Conservation (phyloP, 2,888 invertebrate species). For the Steinernema scapterisci region DNA sequence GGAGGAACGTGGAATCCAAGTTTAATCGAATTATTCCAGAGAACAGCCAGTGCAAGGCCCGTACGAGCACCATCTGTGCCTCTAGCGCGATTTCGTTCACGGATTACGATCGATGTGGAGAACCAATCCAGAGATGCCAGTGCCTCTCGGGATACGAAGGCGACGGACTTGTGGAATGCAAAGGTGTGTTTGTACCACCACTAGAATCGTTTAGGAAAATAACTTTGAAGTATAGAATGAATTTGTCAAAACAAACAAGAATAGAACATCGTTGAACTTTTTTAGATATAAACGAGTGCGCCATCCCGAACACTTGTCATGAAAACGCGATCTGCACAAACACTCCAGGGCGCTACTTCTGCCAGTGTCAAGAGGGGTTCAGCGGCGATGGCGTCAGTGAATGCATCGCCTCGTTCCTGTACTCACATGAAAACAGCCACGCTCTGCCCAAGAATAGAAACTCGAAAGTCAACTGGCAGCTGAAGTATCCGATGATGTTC, state of each 20-base stretch:
- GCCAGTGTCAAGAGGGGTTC: constrained; percentile 63
- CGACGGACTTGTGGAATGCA: constrained; percentile 59
- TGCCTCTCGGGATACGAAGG: constrained; percentile 65
- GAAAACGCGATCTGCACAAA: constrained; percentile 62
- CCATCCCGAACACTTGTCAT: constrained; percentile 55
- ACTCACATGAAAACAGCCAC: constrained; percentile 53
- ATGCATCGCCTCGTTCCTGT: constrained; percentile 49
- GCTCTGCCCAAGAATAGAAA: constrained; percentile 53
- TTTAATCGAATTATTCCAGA: constrained; percentile 34
- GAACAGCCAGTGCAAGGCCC: constrained; percentile 33
- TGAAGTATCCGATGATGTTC: constrained; percentile 57
- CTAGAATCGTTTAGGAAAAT: constrained; percentile 9
- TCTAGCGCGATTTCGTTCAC: constrained; percentile 65
- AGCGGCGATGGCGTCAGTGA: constrained; percentile 61
- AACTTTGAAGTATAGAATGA: too few relatives aligned
- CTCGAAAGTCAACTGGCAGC: constrained; percentile 54
- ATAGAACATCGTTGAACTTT: not conserved
- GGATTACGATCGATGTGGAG: constrained; percentile 64
- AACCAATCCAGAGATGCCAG: constrained; percentile 62
- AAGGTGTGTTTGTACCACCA: constrained; percentile 47
- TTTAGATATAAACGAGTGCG: constrained; percentile 64
- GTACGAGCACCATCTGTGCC: constrained; percentile 49
- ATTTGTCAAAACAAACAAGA: not conserved
- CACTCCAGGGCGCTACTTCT: constrained; percentile 66
- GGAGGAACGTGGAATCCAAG: not conserved